These are phyloP conservation scores for Laticauda laticaudata DNA, from an alignment of 2,113 vertebrate genomes.

Conservation along the genomic window DNA sequence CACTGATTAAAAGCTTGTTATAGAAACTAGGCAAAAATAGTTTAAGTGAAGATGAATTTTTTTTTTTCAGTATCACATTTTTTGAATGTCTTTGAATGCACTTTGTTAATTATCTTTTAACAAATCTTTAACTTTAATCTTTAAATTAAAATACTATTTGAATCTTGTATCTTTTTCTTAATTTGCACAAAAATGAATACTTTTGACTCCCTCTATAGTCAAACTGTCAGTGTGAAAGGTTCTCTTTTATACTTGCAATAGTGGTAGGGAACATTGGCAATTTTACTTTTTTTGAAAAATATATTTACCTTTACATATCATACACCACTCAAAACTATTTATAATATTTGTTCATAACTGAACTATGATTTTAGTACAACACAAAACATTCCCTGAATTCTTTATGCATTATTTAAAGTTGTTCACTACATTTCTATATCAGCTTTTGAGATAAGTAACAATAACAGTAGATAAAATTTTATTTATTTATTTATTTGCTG, in stretches of 20 bases:
- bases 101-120: neutral
- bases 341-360: neutral
- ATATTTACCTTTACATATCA: neutral
- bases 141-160: neutral
- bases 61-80: neutral
- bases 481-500: too few species aligned
- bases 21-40: neutral
- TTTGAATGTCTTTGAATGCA: neutral
- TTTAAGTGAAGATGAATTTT: neutral
- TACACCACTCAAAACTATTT: neutral
- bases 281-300: neutral
- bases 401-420: neutral
- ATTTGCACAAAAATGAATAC: neutral
- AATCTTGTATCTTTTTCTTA: neutral
- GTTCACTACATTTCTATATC: neutral
- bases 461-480: neutral
- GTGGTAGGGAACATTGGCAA: neutral
- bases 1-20: neutral
- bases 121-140: too few species aligned
- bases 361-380: neutral
- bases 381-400: neutral
- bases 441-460: neutral
- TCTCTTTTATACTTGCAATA: neutral
- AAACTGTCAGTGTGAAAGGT: neutral
- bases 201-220: neutral